Evolutionary conservation across 2,888 invertebrate species (phyloP), one percentile per base, ranked within the genome.

Genomic region (Microctonus hyperodae): DNA sequence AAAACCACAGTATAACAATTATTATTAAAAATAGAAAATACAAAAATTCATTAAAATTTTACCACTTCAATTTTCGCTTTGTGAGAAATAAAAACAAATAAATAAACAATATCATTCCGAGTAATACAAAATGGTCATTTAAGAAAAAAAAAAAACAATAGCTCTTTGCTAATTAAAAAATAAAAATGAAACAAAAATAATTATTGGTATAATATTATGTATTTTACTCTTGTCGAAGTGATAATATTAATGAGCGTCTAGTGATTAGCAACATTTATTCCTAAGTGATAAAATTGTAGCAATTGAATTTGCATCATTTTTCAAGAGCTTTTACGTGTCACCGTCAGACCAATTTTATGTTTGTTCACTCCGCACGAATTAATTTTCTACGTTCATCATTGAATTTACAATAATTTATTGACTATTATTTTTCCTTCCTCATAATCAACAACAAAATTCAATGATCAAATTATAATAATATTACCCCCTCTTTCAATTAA

Each of bases 1-100:
- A 77, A 78, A 79, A 79, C 56, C 65, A 33, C 25, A 50, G 60
- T 59, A 35, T 48, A 61, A 40, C 13, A 53, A 53, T 9, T 23
- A 50, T 31, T 25, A 16, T 10, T 33, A 50, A 57, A 50, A 7
- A 51, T 37, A 31, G 56, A 64, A 37, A 60, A n/a, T 50, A 55
- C 55, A 44, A 53, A 25, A 13, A 63, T 13, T 11, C 28, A n/a
- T 20, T n/a, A 50, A 44, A n/a, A n/a, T n/a, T n/a, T n/a, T n/a
- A n/a, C n/a, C n/a, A n/a, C n/a, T n/a, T n/a, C n/a, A n/a, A n/a
- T n/a, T n/a, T n/a, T n/a, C n/a, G n/a, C n/a, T n/a, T n/a, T n/a
- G n/a, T n/a, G n/a, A n/a, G 33, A 57, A 48, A 44, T 25, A 50
- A 23, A 33, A 37, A 28, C 35, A n/a, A n/a, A n/a, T 7, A 50